Conservation (phyloP, 2,888 invertebrate species). For the Xanthorhoe designata region DNA sequence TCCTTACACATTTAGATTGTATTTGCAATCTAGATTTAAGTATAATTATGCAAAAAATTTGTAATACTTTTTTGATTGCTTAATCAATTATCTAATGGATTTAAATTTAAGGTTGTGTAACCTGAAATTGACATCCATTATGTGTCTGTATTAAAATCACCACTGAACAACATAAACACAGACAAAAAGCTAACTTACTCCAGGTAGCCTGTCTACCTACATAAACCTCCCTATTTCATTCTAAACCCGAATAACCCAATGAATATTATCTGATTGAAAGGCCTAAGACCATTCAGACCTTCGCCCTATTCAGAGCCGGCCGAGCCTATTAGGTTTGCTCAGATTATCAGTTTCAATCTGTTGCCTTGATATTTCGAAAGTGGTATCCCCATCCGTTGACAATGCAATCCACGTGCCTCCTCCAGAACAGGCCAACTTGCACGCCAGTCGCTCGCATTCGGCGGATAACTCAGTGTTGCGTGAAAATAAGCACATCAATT, state of each 20-base stretch:
- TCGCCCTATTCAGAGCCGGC: constrained; percentile 14
- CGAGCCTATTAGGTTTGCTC: constrained; percentile 21
- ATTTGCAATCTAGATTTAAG: no score
- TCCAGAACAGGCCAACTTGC: constrained; percentile 57
- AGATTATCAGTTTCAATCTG: constrained; percentile 31
- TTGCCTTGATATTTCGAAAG: constrained; percentile 43
- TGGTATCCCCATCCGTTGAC: constrained; percentile 41
- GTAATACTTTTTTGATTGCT: no score
- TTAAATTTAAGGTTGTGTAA: no score
- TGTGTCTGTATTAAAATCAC: not conserved
- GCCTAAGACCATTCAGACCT: constrained; percentile 22
- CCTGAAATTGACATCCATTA: not conserved
- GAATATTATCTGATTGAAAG: constrained; percentile 13
- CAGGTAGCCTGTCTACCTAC: not conserved
- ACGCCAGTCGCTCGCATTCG: constrained; percentile 61
- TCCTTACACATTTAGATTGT: no score
- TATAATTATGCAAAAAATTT: no score
- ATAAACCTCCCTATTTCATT: constrained; percentile 1
- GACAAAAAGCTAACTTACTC: constrained; percentile 5
- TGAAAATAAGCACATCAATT: constrained; percentile 82
- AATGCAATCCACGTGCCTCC: constrained; percentile 48
- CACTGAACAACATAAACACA: not conserved
- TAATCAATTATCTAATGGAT: no score
- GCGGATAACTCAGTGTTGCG: constrained; percentile 75
- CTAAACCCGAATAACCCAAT: constrained; percentile 10